Base-by-base conservation (phyloP, 2,797 vertebrate genomes). In the Leptodactylus fallax region DNA sequence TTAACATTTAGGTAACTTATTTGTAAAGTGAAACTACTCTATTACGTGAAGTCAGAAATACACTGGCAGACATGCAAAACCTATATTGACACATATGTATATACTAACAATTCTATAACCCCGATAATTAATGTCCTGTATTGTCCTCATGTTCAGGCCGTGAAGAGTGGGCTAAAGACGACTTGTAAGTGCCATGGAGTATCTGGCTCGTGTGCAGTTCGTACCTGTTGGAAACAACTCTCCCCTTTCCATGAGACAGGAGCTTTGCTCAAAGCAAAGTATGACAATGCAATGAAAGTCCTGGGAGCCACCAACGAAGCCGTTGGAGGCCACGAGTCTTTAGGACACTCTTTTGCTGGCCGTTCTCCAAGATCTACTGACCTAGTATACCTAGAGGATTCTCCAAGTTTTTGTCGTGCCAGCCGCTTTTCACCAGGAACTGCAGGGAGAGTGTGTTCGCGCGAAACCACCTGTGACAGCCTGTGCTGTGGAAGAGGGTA, bases 141-240 rank as follows among this genome's bases (percentile, higher is more conserved):
- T 61, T 83, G 25, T 83, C 14, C 56, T 84, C 56, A 71, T 13
- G 13, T 1, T 0, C 90, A 99, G 98, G 97, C 97, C 0, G 98
- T 99, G 91, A 99, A 98, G 93, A 98, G 96, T 0, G 98, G 98
- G 49, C 95, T 99, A 91, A 97, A 97, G 94, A 99, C 98, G 17
- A 99, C 98, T 0, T 99, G 98, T 91, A 99, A 99, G 93, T 99
- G 98, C 92, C 98, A 99, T 0, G 98, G 98, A 0, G 98, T 99
- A 87, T 99, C 98, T 0, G 98, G 98, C 83, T 99, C 98, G 0
- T 99, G 98, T 0, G 97, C 98, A 0, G 96, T 99, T 23, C 95
- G 97, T 61, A 99, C 98, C 1, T 99, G 98, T 92, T 99, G 98
- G 98, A 99, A 98, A 93, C 98, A 99, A 94, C 97, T 99, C 88